Conservation (phyloP, 1,140 invertebrate genomes). For the Plectrocnemia conspersa region DNA sequence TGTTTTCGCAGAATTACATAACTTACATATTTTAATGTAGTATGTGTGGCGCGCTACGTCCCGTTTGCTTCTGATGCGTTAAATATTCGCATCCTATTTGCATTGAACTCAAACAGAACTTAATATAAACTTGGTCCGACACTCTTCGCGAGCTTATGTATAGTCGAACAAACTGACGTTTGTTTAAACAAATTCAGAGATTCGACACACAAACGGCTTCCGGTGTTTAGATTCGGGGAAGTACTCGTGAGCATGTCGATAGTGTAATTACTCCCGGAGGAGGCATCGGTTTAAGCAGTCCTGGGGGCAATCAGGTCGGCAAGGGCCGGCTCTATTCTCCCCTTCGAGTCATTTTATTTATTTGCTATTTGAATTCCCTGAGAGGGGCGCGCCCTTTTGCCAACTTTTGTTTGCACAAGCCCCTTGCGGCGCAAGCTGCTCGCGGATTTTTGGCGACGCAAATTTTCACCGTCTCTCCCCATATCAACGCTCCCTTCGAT, state of each 20-base stretch:
- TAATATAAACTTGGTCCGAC: slow-evolving; percentile 10
- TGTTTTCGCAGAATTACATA: background rate
- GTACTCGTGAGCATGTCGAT: too few relatives aligned
- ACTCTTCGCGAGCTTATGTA: background rate
- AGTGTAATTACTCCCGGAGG: slow-evolving; percentile 26
- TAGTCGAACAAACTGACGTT: slow-evolving; percentile 10
- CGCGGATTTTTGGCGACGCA: too few relatives aligned
- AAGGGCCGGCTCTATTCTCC: slow-evolving; percentile 6
- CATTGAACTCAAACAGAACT: slow-evolving; percentile 22
- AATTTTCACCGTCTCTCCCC: too few relatives aligned
- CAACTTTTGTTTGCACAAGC: slow-evolving; percentile 15
- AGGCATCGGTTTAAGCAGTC: slow-evolving; percentile 12
- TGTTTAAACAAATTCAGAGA: slow-evolving; percentile 23
- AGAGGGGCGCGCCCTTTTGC: slow-evolving; percentile 19
- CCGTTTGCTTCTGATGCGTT: too few relatives aligned
- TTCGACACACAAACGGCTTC: background rate
- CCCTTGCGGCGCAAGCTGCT: too few relatives aligned
- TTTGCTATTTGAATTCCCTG: slow-evolving; percentile 27
- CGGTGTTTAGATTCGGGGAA: background rate
- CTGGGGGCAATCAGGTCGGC: slow-evolving; percentile 32
- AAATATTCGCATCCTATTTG: slow-evolving; percentile 16
- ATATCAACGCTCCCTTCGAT: too few relatives aligned
- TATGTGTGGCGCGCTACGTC: too few relatives aligned
- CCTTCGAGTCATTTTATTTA: slow-evolving; percentile 31
- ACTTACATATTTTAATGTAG: background rate